A percentile compares a stretch with the other conserved stretches of the same genome.
Evolutionary conservation across 2,113 vertebrate species (phyloP).

Genomic region (Pogona vitticeps): DNA sequence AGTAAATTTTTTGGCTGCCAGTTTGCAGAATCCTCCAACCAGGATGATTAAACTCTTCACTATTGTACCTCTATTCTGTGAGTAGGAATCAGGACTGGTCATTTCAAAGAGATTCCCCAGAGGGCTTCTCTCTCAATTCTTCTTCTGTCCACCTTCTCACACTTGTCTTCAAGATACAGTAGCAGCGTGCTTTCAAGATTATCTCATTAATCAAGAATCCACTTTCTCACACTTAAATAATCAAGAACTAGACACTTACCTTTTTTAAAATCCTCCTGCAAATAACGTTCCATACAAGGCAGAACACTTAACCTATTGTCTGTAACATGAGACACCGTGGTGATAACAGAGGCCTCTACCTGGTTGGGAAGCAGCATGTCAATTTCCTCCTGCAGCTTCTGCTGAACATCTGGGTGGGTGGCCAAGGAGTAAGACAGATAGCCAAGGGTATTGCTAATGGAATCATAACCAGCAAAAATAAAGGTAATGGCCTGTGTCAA

Average conservation of each 20-base stretch:
- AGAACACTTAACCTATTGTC: not conserved
- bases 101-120: too few species aligned
- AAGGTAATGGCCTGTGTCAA: slow-evolving; percentile 80
- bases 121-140: too few species aligned
- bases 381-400: slow-evolving; percentile 78
- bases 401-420: slow-evolving; percentile 73
- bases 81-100: too few species aligned
- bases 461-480: slow-evolving; percentile 83
- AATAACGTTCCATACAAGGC: not conserved
- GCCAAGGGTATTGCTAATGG: slow-evolving; percentile 75
- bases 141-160: not conserved
- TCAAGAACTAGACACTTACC: not conserved
- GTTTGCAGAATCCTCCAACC: too few species aligned
- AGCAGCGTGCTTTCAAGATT: not conserved
- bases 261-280: not conserved
- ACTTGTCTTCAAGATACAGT: not conserved
- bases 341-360: slow-evolving; percentile 52
- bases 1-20: too few species aligned
- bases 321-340: not conserved
- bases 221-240: too few species aligned
- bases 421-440: slow-evolving; percentile 78
- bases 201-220: too few species aligned
- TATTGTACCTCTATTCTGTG: too few species aligned
- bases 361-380: slow-evolving; percentile 76
- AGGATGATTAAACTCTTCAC: too few species aligned